Conservation (phyloP, 1,140 invertebrate species). For the Zaprionus gabonicus region DNA sequence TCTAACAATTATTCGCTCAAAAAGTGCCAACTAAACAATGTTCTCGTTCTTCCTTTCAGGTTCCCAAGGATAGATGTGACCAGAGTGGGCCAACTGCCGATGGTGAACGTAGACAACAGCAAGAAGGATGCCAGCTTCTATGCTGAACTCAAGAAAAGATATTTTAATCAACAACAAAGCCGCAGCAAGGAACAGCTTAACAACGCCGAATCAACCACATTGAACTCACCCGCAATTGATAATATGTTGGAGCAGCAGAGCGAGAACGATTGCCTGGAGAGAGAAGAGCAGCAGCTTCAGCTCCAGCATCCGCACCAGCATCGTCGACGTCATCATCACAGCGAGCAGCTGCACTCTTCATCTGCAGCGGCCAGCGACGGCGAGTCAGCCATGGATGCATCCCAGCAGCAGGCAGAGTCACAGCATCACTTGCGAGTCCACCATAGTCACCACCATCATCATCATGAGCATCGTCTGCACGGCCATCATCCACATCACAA, state of each 20-base stretch:
- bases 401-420: slow-evolving; percentile 37
- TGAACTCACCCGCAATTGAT: slow-evolving; percentile 63
- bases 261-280: slow-evolving; percentile 45
- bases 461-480: slow-evolving; percentile 38
- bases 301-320: slow-evolving; percentile 40
- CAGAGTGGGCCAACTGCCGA: slow-evolving; percentile 51
- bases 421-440: slow-evolving; percentile 45
- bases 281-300: neutral
- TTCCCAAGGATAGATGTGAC: slow-evolving; percentile 76
- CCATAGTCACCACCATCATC: slow-evolving; percentile 48
- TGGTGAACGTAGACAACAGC: slow-evolving; percentile 42
- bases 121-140: slow-evolving; percentile 6
- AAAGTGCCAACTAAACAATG: neutral
- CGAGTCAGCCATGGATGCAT: slow-evolving; percentile 18
- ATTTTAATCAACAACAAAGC: slow-evolving; percentile 37
- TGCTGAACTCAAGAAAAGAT: slow-evolving; percentile 24
- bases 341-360: slow-evolving; percentile 25
- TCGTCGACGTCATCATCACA: slow-evolving; percentile 59
- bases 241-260: slow-evolving; percentile 64
- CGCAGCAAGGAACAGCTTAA: slow-evolving; percentile 26
- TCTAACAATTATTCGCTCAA: too few species aligned
- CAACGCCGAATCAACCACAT: slow-evolving; percentile 63
- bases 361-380: neutral
- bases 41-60: slow-evolving; percentile 33
- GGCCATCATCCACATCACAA: slow-evolving; percentile 55